These are phyloP conservation scores for Arothron firmamentum DNA, from an alignment of 2,113 vertebrate species.

Conservation along the genomic window DNA sequence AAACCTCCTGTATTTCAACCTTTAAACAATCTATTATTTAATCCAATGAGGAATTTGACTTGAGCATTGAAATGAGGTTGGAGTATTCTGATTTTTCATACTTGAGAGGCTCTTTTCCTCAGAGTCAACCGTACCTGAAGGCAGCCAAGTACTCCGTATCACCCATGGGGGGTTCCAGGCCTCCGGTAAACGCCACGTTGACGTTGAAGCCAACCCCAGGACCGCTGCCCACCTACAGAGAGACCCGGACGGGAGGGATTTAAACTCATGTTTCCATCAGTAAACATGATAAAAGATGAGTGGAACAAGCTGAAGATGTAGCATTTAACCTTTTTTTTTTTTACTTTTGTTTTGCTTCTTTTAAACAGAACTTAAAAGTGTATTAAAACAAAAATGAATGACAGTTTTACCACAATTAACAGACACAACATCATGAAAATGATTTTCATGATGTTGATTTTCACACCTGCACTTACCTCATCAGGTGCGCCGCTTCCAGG, in stretches of 20 bases:
- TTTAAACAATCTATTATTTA: no score
- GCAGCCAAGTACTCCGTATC: slow-evolving; percentile 91
- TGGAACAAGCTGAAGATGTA: no score
- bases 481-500: slow-evolving; percentile 93
- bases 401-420: no score
- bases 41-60: neutral
- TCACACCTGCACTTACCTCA: slow-evolving; percentile 74
- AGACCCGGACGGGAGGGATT: neutral
- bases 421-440: no score
- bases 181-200: slow-evolving; percentile 94
- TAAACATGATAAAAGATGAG: no score
- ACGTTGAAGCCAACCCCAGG: slow-evolving; percentile 91
- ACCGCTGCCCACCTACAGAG: slow-evolving; percentile 85
- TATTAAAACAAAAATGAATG: no score
- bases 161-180: slow-evolving; percentile 92
- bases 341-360: neutral
- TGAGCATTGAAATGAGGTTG: no score
- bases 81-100: no score
- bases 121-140: slow-evolving; percentile 80
- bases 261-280: no score
- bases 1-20: no score
- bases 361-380: neutral
- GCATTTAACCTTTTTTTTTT: neutral
- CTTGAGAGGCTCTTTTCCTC: neutral
- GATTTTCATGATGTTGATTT: neutral